Conservation (phyloP, 2,797 vertebrate genomes). For the Gouania willdenowi region DNA sequence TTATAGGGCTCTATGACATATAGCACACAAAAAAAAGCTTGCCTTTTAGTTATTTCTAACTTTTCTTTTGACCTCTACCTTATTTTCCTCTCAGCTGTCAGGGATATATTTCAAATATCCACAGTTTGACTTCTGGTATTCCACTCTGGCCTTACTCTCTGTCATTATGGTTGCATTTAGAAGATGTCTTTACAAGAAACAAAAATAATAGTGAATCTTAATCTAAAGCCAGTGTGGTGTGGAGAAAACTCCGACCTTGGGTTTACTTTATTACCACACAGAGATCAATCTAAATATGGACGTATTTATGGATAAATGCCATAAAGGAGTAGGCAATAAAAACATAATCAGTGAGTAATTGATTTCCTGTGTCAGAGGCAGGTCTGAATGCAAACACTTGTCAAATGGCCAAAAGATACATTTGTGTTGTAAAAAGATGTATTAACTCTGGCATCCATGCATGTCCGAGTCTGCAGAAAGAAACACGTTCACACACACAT, state of each 20-base stretch:
- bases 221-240: not conserved
- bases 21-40: too few species aligned
- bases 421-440: conserved; percentile 58
- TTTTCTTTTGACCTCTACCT: conserved; percentile 36
- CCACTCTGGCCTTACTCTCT: conserved; percentile 32
- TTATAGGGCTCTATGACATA: too few species aligned
- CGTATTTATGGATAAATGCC: conserved; percentile 18
- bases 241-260: too few species aligned
- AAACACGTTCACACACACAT: conserved; percentile 5
- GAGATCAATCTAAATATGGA: conserved; percentile 15
- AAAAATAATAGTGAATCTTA: not conserved
- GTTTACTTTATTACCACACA: too few species aligned
- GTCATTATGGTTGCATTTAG: conserved; percentile 24
- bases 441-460: conserved; percentile 42
- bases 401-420: conserved; percentile 47
- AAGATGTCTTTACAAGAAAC: not conserved
- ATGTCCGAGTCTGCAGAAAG: conserved; percentile 14
- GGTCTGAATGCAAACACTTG: conserved; percentile 43
- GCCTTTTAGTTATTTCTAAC: conserved; percentile 19
- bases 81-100: conserved; percentile 49
- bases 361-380: conserved; percentile 49
- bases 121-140: conserved; percentile 51
- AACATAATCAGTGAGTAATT: conserved; percentile 35
- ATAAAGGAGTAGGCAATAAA: conserved; percentile 28
- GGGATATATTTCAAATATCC: conserved; percentile 53